phyloP scores from a whole-genome alignment of 1,140 invertebrate species.

The Drosophila parabipectinata region DNA sequence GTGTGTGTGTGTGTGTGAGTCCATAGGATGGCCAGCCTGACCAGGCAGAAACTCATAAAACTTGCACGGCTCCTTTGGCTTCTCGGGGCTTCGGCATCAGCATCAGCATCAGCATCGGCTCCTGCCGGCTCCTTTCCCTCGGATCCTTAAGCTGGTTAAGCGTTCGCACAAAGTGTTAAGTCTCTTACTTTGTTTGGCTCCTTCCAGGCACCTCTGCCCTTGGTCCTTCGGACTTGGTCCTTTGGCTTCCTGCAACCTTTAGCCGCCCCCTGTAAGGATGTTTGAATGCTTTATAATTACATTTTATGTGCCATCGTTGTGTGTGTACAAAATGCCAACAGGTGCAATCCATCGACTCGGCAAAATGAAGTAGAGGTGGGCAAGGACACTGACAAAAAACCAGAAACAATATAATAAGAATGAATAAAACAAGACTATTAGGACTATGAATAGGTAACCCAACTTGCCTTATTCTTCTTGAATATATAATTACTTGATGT shows the following conservation, averaged over 20 bases:
- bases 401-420: not conserved
- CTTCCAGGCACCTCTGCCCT: not conserved
- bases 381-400: conserved; percentile 2
- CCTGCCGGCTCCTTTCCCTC: not conserved
- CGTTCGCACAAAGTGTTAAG: conserved; percentile 73
- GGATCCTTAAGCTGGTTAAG: conserved; percentile 71
- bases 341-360: conserved; percentile 48
- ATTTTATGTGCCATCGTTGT: conserved; percentile 62
- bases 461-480: too few relatives aligned
- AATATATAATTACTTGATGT: too few relatives aligned
- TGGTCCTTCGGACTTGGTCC: not conserved
- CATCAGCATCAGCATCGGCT: too few relatives aligned
- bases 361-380: conserved; percentile 18
- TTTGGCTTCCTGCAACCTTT: not conserved
- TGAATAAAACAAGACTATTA: not conserved
- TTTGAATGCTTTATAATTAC: conserved; percentile 79
- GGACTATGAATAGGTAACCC: not conserved
- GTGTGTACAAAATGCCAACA: conserved; percentile 57
- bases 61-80: conserved; percentile 37
- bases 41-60: conserved; percentile 65
- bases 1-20: conserved; percentile 3
- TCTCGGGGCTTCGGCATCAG: conserved; percentile 44
- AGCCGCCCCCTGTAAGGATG: conserved; percentile 31
- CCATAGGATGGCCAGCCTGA: conserved; percentile 25
- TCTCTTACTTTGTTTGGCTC: conserved; percentile 52